Percentiles rank a stretch among this genome's conserved stretches.
Conservation (phyloP, 2,113 vertebrate species). For the Acrocephalus kingi region DNA sequence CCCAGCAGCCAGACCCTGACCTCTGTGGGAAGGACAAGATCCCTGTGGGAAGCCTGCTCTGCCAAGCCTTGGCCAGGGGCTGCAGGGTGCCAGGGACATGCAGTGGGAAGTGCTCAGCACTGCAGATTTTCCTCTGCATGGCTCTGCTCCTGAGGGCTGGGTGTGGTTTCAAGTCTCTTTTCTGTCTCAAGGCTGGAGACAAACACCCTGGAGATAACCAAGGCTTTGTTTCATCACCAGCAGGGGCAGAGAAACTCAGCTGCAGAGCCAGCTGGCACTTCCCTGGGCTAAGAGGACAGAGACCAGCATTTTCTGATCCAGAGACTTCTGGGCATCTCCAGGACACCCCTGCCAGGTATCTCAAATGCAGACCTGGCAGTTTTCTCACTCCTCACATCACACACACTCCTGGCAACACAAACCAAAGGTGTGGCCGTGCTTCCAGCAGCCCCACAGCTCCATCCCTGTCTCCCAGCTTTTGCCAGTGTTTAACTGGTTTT, state of each 20-base stretch:
- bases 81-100: accelerated
- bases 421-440: neutral
- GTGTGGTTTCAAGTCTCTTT: neutral
- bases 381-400: neutral
- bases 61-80: neutral
- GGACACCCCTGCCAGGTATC: neutral
- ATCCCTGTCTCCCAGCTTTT: neutral
- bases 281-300: neutral
- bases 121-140: neutral
- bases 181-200: neutral
- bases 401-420: neutral
- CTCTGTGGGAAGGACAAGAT: accelerated
- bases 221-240: neutral
- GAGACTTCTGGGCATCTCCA: neutral
- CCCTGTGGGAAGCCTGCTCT: accelerated
- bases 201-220: neutral
- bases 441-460: neutral
- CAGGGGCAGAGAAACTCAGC: neutral
- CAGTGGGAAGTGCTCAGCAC: neutral
- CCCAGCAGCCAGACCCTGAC: neutral
- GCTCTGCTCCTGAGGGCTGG: neutral
- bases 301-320: neutral
- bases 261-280: neutral
- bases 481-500: neutral
- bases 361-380: neutral